Percentiles rank a stretch among this genome's conserved stretches.
Conservation (phyloP, 2,113 vertebrate genomes). For the Sinocyclocheilus maitianheensis region DNA sequence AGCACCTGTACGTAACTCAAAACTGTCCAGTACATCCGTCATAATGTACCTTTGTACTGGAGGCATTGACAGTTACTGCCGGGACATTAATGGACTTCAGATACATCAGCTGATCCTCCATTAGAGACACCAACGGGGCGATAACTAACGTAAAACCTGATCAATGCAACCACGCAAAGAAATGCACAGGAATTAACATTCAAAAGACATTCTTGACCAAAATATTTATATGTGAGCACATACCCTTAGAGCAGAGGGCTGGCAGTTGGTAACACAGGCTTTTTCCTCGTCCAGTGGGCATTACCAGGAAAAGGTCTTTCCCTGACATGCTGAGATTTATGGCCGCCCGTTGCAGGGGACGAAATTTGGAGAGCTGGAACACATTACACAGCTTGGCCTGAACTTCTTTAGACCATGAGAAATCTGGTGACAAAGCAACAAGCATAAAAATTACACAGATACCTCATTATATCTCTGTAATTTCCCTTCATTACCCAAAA, state of each 20-base stretch:
- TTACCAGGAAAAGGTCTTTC: slow-evolving; percentile 91
- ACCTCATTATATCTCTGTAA: neutral
- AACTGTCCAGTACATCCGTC: neutral
- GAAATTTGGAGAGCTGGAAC: slow-evolving; percentile 86
- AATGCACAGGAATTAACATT: slow-evolving; percentile 2
- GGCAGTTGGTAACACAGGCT: slow-evolving; percentile 96
- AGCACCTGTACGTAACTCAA: neutral
- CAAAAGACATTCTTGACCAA: neutral
- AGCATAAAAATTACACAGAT: neutral
- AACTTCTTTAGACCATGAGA: slow-evolving; percentile 85
- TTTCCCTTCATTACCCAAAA: neutral
- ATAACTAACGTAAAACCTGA: slow-evolving; percentile 93
- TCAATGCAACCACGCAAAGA: slow-evolving; percentile 41
- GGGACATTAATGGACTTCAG: slow-evolving; percentile 83
- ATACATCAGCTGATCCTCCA: slow-evolving; percentile 97
- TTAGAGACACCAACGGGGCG: slow-evolving; percentile 91
- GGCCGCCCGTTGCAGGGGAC: slow-evolving; percentile 86
- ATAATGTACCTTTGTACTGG: slow-evolving; percentile 85
- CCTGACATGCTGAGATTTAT: slow-evolving; percentile 89
- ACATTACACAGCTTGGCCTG: slow-evolving; percentile 72
- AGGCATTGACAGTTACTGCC: slow-evolving; percentile 86
- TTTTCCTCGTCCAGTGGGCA: slow-evolving; percentile 96
- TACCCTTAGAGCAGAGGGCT: slow-evolving; percentile 88
- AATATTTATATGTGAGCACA: neutral
- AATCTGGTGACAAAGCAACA: slow-evolving; percentile 75